Percentiles rank a stretch among this genome's conserved stretches.
Conservation (phyloP, 2,113 vertebrate species). For the Zootoca vivipara region DNA sequence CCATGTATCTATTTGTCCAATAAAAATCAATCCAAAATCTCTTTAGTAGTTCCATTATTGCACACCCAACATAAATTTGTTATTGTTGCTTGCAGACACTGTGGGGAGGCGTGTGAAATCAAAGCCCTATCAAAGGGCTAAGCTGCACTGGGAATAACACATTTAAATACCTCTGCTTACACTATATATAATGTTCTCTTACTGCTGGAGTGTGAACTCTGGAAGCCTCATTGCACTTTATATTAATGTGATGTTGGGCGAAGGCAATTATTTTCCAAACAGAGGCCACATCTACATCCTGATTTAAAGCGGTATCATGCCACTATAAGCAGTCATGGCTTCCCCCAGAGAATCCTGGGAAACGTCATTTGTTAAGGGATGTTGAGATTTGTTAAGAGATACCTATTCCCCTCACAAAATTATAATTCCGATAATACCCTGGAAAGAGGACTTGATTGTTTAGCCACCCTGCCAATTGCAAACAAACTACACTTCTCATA, state of each 20-base stretch:
- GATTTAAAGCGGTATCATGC: too few relatives aligned
- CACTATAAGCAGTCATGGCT: too few relatives aligned
- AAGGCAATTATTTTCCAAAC: background rate
- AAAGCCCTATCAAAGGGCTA: background rate
- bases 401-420: too few relatives aligned
- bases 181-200: background rate
- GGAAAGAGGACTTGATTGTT: too few relatives aligned
- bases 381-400: too few relatives aligned
- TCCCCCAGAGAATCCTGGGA: too few relatives aligned
- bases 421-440: too few relatives aligned
- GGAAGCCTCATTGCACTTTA: background rate
- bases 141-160: background rate
- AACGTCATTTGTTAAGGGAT: too few relatives aligned
- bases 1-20: background rate
- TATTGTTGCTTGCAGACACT: background rate
- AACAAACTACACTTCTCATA: too few relatives aligned
- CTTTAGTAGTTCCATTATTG: background rate
- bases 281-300: background rate
- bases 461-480: too few relatives aligned
- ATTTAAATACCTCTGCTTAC: background rate
- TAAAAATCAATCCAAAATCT: background rate
- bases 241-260: background rate
- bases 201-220: background rate
- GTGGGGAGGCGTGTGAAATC: background rate
- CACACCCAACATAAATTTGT: background rate